phyloP scores from a whole-genome alignment of 2,888 invertebrate genomes.

The Hypercompe scribonia region DNA sequence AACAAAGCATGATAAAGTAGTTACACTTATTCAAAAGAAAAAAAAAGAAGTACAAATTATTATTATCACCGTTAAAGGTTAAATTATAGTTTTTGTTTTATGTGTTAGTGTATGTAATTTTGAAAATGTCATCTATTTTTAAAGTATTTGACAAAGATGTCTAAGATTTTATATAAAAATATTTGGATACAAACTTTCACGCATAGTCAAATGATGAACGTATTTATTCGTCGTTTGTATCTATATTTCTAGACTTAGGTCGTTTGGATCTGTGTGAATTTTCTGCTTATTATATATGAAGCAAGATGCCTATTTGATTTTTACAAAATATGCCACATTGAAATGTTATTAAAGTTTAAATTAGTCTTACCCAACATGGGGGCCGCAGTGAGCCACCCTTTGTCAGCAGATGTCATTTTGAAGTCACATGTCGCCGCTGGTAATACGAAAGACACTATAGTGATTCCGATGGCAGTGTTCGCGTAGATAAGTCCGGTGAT shows the following conservation, averaged over 20 bases:
- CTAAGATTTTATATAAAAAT: too few relatives aligned
- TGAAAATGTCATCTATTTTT: neutral
- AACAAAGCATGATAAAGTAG: neutral
- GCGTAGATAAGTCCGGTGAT: conserved; percentile 93
- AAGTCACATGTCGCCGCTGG: conserved; percentile 95
- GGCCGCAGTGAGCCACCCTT: conserved; percentile 92
- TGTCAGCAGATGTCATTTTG: conserved; percentile 91
- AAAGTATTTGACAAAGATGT: neutral
- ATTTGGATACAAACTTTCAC: too few relatives aligned
- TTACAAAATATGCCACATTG: neutral
- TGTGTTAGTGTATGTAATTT: neutral
- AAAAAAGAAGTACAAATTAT: too few relatives aligned
- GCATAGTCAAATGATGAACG: neutral
- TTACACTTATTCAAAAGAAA: neutral
- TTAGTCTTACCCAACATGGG: conserved; percentile 90
- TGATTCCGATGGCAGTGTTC: conserved; percentile 93
- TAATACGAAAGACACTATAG: conserved; percentile 93
- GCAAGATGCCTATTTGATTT: neutral
- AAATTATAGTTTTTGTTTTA: too few relatives aligned
- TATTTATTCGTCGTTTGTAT: neutral
- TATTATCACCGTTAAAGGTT: too few relatives aligned
- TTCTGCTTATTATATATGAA: neutral
- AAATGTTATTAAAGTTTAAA: neutral
- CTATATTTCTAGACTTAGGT: neutral
- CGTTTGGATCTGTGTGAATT: neutral